phyloP scores from a whole-genome alignment of 1,140 invertebrate species.

The Zaprionus ornatus region DNA sequence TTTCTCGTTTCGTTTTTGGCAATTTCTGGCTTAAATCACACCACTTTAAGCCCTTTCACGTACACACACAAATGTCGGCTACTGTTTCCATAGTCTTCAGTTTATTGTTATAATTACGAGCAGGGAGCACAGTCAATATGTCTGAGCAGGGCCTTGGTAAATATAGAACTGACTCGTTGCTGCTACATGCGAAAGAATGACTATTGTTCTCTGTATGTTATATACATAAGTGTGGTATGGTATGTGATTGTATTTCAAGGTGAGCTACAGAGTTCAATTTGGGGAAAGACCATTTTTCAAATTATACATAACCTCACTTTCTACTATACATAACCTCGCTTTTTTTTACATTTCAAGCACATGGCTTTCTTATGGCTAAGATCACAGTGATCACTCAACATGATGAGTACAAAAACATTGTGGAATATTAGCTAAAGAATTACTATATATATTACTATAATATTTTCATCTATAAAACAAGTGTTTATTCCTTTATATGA shows the following conservation, averaged over 20 bases:
- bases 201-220: too few relatives aligned
- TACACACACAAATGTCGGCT: slow-evolving; percentile 35
- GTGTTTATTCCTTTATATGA: not conserved
- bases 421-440: too few relatives aligned
- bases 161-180: not conserved
- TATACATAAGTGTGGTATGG: too few relatives aligned
- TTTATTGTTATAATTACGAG: slow-evolving; percentile 20
- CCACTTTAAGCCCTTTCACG: slow-evolving; percentile 39
- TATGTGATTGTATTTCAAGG: too few relatives aligned
- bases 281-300: too few relatives aligned
- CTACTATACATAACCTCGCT: too few relatives aligned
- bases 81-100: not conserved
- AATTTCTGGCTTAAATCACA: slow-evolving; percentile 57
- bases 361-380: not conserved
- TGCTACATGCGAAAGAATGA: not conserved
- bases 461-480: too few relatives aligned
- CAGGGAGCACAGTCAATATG: not conserved
- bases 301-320: too few relatives aligned
- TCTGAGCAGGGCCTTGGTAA: not conserved
- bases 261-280: too few relatives aligned
- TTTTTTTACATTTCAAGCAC: too few relatives aligned
- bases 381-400: not conserved
- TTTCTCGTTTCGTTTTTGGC: slow-evolving; percentile 6
- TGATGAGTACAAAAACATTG: not conserved
- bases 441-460: too few relatives aligned